These are phyloP conservation scores for Lymantria dispar DNA, from an alignment of 2,888 invertebrate genomes.

Conservation along the genomic window DNA sequence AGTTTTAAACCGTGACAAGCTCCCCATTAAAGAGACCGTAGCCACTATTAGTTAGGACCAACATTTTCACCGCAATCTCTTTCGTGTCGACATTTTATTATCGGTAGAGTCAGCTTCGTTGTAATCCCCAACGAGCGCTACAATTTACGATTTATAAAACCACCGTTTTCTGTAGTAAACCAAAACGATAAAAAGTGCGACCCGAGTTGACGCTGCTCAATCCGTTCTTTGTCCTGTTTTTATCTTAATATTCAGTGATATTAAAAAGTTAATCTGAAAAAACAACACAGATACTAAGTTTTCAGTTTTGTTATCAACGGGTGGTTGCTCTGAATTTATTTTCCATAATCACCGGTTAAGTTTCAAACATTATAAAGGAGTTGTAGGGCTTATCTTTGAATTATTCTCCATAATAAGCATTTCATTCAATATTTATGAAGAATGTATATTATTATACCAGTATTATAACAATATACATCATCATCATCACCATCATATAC, in stretches of 20 bases:
- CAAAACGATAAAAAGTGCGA: constrained; percentile 60
- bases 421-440: too few relatives aligned
- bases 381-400: background rate
- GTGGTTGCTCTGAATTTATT: constrained; percentile 11
- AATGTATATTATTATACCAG: too few relatives aligned
- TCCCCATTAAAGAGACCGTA: constrained; percentile 53
- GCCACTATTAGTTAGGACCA: constrained; percentile 53
- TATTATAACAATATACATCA: too few relatives aligned
- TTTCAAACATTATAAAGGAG: background rate
- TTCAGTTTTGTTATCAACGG: constrained; percentile 34
- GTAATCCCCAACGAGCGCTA: constrained; percentile 69
- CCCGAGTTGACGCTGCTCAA: constrained; percentile 39
- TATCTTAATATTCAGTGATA: constrained; percentile 61
- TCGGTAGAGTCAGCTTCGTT: constrained; percentile 67
- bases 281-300: constrained; percentile 34
- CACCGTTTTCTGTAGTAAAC: constrained; percentile 58
- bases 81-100: constrained; percentile 79
- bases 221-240: constrained; percentile 41
- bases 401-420: background rate
- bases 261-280: constrained; percentile 59
- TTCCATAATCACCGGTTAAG: constrained; percentile 1
- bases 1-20: constrained; percentile 37
- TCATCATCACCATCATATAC: too few relatives aligned
- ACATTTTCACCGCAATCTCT: constrained; percentile 60
- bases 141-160: constrained; percentile 73